Conservation (phyloP, 2,113 vertebrate genomes). For the Ophiodon elongatus region DNA sequence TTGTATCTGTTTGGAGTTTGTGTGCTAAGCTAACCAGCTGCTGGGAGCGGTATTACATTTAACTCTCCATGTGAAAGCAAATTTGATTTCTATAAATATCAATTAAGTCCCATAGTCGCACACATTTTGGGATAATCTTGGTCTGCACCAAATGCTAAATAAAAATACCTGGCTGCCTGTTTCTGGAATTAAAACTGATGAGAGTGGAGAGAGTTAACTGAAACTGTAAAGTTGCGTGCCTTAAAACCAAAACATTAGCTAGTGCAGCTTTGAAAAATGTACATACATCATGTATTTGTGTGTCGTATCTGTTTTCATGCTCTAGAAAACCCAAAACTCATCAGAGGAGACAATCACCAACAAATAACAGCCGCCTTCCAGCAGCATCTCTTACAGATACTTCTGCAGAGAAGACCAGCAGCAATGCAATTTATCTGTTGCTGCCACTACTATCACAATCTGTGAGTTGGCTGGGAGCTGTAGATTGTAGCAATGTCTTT, state of each 20-base stretch:
- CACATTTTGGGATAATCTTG: neutral
- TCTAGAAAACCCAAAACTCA: neutral
- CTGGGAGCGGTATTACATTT: neutral
- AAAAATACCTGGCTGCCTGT: neutral
- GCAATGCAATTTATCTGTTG: constrained; percentile 7
- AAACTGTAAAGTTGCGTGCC: neutral
- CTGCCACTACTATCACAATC: neutral
- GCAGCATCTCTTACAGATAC: neutral
- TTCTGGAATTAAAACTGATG: neutral
- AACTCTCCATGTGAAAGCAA: neutral
- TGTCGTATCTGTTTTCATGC: neutral
- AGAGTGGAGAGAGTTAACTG: too few species aligned
- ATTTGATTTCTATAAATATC: neutral
- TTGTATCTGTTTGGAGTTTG: neutral
- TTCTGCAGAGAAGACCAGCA: constrained; percentile 10
- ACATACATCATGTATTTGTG: neutral
- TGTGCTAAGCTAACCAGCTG: neutral
- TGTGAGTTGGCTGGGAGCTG: neutral
- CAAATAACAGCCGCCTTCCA: neutral
- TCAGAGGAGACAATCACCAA: neutral
- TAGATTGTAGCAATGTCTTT: neutral
- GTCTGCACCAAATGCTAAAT: neutral
- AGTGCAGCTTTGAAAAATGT: neutral
- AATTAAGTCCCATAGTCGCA: neutral
- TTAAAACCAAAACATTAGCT: neutral